phyloP scores from a whole-genome alignment of 2,113 vertebrate genomes.

The Paratilapia polleni region DNA sequence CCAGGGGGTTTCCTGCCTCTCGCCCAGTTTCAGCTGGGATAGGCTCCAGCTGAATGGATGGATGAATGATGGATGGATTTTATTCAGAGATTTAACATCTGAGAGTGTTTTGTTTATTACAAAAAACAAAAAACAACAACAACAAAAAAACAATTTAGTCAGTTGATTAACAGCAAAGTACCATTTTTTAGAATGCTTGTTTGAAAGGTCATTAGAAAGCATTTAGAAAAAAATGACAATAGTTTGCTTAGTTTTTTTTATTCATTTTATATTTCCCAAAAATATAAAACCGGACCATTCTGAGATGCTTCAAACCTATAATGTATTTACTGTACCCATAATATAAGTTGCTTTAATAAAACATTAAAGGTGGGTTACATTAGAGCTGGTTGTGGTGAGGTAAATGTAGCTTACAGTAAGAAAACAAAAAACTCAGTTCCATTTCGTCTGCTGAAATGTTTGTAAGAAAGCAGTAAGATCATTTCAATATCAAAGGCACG shows the following conservation, averaged over 20 bases:
- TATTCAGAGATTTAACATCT: not conserved
- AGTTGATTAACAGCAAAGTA: not conserved
- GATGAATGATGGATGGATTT: not conserved
- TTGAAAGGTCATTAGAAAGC: not conserved
- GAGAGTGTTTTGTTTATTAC: slow-evolving; percentile 1
- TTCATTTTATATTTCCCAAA: not conserved
- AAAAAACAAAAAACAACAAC: not conserved
- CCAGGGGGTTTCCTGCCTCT: not conserved
- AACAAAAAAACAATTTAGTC: not conserved
- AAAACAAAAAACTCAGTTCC: slow-evolving; percentile 21
- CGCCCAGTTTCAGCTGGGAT: not conserved
- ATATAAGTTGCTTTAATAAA: slow-evolving; percentile 21
- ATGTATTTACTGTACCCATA: not conserved
- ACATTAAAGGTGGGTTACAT: not conserved
- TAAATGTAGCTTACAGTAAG: slow-evolving; percentile 32
- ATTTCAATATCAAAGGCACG: slow-evolving; percentile 82
- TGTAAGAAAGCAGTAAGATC: slow-evolving; percentile 59
- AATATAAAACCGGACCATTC: not conserved
- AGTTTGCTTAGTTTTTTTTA: not conserved
- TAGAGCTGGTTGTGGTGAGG: slow-evolving; percentile 4
- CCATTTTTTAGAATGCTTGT: not conserved
- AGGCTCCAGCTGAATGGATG: not conserved
- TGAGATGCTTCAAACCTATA: not conserved
- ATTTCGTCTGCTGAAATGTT: slow-evolving; percentile 60
- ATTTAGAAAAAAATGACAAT: not conserved